Evolutionary conservation across 2,888 invertebrate genomes (phyloP).

Genomic region (Hetaerina titia): DNA sequence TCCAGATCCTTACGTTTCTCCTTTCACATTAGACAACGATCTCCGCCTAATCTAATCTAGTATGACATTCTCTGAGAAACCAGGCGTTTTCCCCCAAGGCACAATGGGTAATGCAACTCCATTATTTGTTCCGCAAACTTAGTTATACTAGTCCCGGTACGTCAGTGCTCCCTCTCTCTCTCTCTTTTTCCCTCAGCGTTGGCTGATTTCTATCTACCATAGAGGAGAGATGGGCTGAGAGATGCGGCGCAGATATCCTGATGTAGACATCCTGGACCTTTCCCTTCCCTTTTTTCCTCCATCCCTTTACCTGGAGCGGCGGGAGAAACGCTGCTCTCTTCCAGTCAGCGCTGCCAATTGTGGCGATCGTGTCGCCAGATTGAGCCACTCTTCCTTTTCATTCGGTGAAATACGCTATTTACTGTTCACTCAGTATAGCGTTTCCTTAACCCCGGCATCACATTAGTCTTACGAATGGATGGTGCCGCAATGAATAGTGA

Average conservation of each 20-base stretch:
- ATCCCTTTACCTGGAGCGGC: neutral
- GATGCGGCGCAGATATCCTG: conserved; percentile 10
- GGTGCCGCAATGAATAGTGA: neutral
- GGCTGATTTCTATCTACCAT: neutral
- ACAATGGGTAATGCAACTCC: conserved; percentile 25
- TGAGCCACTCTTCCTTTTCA: neutral
- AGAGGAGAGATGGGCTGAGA: neutral
- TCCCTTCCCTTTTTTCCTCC: neutral
- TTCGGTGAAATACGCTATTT: neutral
- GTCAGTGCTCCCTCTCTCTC: neutral
- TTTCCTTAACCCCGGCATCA: neutral
- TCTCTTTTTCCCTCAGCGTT: neutral
- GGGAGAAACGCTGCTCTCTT: neutral
- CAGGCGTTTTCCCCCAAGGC: neutral
- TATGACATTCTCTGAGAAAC: neutral
- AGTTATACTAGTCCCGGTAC: neutral
- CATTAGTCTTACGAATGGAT: neutral
- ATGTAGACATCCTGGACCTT: neutral
- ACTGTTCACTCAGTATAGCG: neutral
- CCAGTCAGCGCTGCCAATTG: neutral
- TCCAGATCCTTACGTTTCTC: neutral
- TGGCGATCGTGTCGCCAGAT: neutral
- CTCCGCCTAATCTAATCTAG: neutral
- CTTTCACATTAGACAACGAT: conserved; percentile 15
- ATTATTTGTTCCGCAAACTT: conserved; percentile 31